Base-by-base conservation (phyloP, 2,113 vertebrate genomes). In the Illadopsis cleaveri region DNA sequence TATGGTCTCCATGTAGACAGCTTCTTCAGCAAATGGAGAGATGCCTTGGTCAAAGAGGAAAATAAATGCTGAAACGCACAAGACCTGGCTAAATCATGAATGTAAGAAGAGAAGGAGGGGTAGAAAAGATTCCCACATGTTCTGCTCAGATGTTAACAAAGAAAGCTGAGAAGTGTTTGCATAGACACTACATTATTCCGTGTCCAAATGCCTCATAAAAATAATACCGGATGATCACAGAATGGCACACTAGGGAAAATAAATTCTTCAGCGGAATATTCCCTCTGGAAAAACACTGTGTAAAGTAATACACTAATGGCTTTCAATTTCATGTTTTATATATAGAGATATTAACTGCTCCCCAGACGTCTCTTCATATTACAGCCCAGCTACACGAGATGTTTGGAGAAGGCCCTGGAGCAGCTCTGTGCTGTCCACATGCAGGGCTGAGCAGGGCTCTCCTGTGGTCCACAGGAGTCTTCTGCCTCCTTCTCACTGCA, bases 101-200 rank as follows among this genome's bases (percentile, higher is more conserved):
- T 95, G 84, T 95, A 96, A 95, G 68, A 86, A 53, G 86, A 95
- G 80, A 84, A 93, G 62, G 51, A 92, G 81, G 68, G 38, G 84
- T 92, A 92, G 86, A 89, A 96, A 91, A 95, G 91, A 96, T 94
- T 71, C 93, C 84, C 94, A 94, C 97, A 97, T 97, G 91, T 96
- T 98, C 97, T 95, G 83, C 96, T 98, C 94, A 97, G 70, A 97
- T 97, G 97, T 97, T 97, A 98, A 98, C 96, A 97, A 98, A 97
- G 97, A 96, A 98, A 98, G 94, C 96, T 87, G 97, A 97, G 96
- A 98, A 93, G 93, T 95, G 97, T 98, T 97, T 98, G 96, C 97
- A 97, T 97, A 96, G 97, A 98, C 96, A 88, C 93, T 97, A 96
- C 96, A 97, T 98, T 97, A 95, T 95, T 97, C 95, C 65, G 45